Percentiles rank a stretch among this genome's conserved stretches.
phyloP scores from a whole-genome alignment of 2,888 invertebrate genomes.

The Aleiodes testaceus region DNA sequence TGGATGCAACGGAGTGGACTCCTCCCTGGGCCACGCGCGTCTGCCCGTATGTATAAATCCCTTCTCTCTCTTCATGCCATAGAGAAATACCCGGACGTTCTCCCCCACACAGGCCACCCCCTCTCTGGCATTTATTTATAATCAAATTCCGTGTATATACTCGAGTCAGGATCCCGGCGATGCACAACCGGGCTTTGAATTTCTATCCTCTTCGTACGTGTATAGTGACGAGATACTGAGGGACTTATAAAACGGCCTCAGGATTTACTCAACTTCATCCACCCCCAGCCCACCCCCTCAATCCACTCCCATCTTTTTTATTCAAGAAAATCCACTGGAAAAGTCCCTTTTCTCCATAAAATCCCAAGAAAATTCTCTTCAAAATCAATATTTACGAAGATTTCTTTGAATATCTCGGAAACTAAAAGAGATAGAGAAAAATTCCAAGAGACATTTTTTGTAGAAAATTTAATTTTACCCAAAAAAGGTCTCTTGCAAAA shows the following conservation, averaged over 20 bases:
- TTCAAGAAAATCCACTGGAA: constrained; percentile 10
- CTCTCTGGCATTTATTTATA: constrained; percentile 71
- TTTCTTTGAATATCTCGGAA: too few relatives aligned
- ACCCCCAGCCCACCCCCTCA: constrained; percentile 22
- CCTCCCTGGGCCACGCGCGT: constrained; percentile 52
- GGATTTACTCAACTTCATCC: constrained; percentile 49
- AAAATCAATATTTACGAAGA: constrained; percentile 71
- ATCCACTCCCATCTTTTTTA: constrained; percentile 31
- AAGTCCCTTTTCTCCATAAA: constrained; percentile 28
- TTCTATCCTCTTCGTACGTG: constrained; percentile 65
- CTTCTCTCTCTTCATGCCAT: constrained; percentile 45
- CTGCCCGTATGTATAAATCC: constrained; percentile 40
- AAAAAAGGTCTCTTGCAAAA: too few relatives aligned
- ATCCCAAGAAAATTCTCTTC: constrained; percentile 60
- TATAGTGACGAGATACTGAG: constrained; percentile 32
- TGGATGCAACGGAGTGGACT: constrained; percentile 71
- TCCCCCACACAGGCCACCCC: constrained; percentile 50
- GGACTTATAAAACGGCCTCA: constrained; percentile 35
- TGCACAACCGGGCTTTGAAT: constrained; percentile 63
- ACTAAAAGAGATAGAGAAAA: too few relatives aligned
- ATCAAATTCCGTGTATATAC: constrained; percentile 67
- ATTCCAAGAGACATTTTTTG: too few relatives aligned
- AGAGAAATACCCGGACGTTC: constrained; percentile 43
- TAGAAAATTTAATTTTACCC: too few relatives aligned
- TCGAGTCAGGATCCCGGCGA: constrained; percentile 43